Conservation (phyloP, 2,113 vertebrate genomes). For the Rynchops niger region DNA sequence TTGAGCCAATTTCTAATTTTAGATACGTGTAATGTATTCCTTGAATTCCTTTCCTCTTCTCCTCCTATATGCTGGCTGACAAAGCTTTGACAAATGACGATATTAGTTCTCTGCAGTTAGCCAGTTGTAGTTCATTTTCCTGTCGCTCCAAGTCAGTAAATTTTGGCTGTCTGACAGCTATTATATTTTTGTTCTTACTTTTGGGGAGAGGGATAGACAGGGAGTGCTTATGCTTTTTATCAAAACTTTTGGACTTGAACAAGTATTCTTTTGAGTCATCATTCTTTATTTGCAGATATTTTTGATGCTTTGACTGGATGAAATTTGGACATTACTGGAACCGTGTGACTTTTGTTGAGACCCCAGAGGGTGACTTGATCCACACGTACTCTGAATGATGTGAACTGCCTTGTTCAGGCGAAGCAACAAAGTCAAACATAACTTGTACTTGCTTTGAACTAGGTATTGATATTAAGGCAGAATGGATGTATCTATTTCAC, state of each 20-base stretch:
- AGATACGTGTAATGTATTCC: conserved; percentile 29
- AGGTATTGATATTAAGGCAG: background rate
- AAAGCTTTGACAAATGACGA: conserved; percentile 45
- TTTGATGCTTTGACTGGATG: background rate
- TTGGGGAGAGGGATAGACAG: background rate
- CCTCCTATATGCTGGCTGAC: conserved; percentile 3
- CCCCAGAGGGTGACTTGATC: background rate
- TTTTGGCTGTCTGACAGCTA: conserved; percentile 34
- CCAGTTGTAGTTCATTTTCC: conserved; percentile 29
- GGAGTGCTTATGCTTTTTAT: background rate
- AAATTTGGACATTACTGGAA: background rate
- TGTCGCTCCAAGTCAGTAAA: background rate
- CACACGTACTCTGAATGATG: background rate
- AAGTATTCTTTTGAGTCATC: background rate
- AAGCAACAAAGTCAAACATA: background rate
- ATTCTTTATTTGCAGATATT: background rate
- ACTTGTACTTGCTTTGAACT: background rate
- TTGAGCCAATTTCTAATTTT: conserved; percentile 32
- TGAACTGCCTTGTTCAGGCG: background rate
- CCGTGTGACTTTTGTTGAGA: background rate
- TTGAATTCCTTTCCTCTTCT: background rate
- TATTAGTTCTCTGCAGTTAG: conserved; percentile 43
- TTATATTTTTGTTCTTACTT: background rate
- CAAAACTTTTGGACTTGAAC: background rate
- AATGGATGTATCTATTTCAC: background rate